A percentile compares a stretch with the other conserved stretches of the same genome.
These are phyloP conservation scores for Drosophila limbata DNA, from an alignment of 2,888 invertebrate genomes.

Conservation along the genomic window DNA sequence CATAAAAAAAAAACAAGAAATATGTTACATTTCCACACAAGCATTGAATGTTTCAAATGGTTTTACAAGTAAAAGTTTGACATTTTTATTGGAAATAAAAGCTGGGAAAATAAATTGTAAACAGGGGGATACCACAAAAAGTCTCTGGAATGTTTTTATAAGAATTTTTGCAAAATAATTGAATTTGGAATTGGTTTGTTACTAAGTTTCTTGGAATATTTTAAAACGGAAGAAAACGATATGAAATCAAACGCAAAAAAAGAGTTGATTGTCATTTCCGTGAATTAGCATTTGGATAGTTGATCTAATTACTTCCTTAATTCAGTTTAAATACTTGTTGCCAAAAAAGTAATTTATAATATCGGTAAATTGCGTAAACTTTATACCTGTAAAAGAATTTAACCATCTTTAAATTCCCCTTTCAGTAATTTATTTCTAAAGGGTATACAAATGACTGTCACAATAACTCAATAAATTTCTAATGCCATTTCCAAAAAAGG, in stretches of 20 bases:
- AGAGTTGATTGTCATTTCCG: too few species aligned
- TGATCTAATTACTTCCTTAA: too few species aligned
- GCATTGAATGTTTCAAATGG: conserved; percentile 26
- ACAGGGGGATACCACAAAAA: background rate
- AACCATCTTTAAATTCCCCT: background rate
- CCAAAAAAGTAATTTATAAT: too few species aligned
- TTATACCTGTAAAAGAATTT: background rate
- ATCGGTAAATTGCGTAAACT: too few species aligned
- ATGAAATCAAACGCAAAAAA: background rate
- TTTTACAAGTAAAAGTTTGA: conserved; percentile 4
- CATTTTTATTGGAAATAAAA: background rate
- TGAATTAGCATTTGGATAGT: too few species aligned
- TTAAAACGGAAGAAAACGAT: background rate
- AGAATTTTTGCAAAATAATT: background rate
- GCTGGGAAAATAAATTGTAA: background rate
- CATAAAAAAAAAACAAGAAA: conserved; percentile 4
- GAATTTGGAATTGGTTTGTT: background rate
- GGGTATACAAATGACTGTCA: conserved; percentile 12
- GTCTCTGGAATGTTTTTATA: background rate
- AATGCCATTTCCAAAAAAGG: conserved; percentile 9
- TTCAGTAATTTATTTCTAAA: background rate
- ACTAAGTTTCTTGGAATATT: background rate
- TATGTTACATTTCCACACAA: background rate
- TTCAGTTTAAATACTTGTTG: too few species aligned
- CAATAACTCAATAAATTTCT: conserved; percentile 19